phyloP scores from a whole-genome alignment of 2,888 invertebrate species.

The Drosophila flavopinicola region DNA sequence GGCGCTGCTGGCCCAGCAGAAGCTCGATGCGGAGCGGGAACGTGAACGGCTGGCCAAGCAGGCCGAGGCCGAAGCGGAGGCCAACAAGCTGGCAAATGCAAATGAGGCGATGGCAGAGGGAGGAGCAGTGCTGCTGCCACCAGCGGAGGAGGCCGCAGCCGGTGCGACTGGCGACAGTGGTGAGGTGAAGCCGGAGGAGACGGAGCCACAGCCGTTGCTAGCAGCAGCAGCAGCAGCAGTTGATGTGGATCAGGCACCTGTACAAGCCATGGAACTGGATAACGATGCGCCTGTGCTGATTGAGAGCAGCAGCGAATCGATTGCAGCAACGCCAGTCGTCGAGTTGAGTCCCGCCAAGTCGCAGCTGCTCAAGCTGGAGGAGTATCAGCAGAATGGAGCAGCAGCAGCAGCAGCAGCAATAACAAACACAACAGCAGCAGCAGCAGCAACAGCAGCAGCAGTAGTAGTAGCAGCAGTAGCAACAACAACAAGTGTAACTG shows the following conservation, averaged over 20 bases:
- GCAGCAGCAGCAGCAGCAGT: conserved; percentile 20
- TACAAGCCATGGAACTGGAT: conserved; percentile 80
- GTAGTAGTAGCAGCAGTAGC: not conserved
- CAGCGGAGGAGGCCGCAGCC: too few species aligned
- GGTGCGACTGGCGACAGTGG: conserved; percentile 20
- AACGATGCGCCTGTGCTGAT: conserved; percentile 32
- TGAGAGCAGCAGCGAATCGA: conserved; percentile 7
- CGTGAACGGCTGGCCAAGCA: conserved; percentile 67
- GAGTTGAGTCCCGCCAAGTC: conserved; percentile 32
- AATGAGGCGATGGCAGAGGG: conserved; percentile 10
- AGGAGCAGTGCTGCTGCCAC: too few species aligned
- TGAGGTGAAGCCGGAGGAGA: conserved; percentile 29
- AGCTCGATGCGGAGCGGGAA: conserved; percentile 84
- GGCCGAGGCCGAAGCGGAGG: conserved; percentile 69
- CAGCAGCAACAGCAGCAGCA: too few species aligned
- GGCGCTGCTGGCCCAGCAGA: conserved; percentile 80
- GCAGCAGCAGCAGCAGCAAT: not conserved
- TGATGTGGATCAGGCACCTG: conserved; percentile 8
- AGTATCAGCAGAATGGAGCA: conserved; percentile 48
- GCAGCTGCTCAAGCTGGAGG: conserved; percentile 42
- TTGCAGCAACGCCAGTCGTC: not conserved
- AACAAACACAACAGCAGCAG: too few species aligned
- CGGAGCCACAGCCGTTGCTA: not conserved
- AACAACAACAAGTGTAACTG: conserved; percentile 4
- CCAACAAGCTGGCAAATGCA: conserved; percentile 46